A percentile compares a stretch with the other conserved stretches of the same genome.
phyloP scores from a whole-genome alignment of 2,797 vertebrate species.

The Ispidina picta region DNA sequence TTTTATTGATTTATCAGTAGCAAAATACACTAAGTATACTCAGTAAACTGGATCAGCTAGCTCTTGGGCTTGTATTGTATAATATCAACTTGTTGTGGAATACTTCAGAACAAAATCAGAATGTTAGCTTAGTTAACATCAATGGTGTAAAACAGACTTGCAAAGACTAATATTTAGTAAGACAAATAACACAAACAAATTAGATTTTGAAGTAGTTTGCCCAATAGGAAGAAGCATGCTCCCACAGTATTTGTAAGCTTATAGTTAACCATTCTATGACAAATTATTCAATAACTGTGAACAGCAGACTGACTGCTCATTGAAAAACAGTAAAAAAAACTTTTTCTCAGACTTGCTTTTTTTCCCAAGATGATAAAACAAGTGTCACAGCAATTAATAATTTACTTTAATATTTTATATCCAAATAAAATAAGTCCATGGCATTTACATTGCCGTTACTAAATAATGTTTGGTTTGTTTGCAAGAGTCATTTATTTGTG shows the following conservation, averaged over 20 bases:
- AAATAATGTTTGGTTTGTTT: conserved; percentile 54
- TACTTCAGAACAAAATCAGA: conserved; percentile 75
- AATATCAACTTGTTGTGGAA: conserved; percentile 76
- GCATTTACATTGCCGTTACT: conserved; percentile 54
- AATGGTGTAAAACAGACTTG: conserved; percentile 63
- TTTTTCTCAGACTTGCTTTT: conserved; percentile 44
- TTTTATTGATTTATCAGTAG: conserved; percentile 82
- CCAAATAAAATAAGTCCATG: conserved; percentile 57
- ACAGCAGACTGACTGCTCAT: conserved; percentile 46
- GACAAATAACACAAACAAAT: conserved; percentile 77
- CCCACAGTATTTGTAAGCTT: conserved; percentile 66
- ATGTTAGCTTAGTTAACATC: conserved; percentile 72
- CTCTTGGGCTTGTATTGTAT: conserved; percentile 61
- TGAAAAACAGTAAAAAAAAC: conserved; percentile 44
- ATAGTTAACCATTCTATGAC: conserved; percentile 55
- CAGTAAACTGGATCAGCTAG: conserved; percentile 72
- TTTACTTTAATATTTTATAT: conserved; percentile 64
- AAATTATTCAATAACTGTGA: conserved; percentile 60
- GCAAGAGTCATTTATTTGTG: conserved; percentile 68
- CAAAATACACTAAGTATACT: conserved; percentile 76
- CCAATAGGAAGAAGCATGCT: conserved; percentile 66
- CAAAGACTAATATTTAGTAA: conserved; percentile 82
- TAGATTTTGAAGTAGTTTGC: conserved; percentile 72
- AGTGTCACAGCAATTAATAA: conserved; percentile 49
- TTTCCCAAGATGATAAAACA: neutral